Conservation (phyloP, 2,113 vertebrate genomes). For the rat (Rattus norvegicus) region DNA sequence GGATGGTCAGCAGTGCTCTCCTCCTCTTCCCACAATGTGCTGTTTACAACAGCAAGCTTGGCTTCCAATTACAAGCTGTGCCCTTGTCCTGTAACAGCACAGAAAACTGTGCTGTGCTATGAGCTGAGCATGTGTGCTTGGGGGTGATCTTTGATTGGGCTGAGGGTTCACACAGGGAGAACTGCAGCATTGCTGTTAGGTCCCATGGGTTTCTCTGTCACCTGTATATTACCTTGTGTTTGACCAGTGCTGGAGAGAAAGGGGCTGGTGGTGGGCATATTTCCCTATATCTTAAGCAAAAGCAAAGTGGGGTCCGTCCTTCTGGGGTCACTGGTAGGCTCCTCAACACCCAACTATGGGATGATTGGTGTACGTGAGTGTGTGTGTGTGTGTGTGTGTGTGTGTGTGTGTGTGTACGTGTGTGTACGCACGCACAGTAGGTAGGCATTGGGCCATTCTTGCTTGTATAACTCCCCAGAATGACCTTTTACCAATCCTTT, state of each 20-base stretch:
- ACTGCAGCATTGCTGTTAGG: not conserved
- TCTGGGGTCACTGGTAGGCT: not conserved
- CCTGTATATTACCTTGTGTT: not conserved
- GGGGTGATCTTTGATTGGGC: not conserved
- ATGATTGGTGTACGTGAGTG: not conserved
- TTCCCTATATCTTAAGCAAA: not conserved
- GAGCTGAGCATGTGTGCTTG: not conserved
- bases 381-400: not conserved
- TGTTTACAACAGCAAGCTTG: not conserved
- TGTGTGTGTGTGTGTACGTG: not conserved
- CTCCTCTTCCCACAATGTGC: not conserved
- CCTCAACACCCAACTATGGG: not conserved
- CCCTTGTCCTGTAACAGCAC: not conserved
- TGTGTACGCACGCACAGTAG: not conserved
- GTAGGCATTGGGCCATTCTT: not conserved
- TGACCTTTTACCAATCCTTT: not conserved
- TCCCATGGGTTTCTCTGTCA: not conserved
- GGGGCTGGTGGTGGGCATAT: not conserved
- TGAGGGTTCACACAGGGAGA: not conserved
- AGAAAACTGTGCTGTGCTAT: not conserved
- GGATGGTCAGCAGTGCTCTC: not conserved
- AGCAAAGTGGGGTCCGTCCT: not conserved
- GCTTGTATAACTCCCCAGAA: not conserved
- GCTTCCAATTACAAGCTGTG: not conserved
- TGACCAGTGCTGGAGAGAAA: not conserved